A percentile compares a stretch with the other conserved stretches of the same genome.
Evolutionary conservation across 1,140 invertebrate species (phyloP).

Genomic region (Bombus balteatus): DNA sequence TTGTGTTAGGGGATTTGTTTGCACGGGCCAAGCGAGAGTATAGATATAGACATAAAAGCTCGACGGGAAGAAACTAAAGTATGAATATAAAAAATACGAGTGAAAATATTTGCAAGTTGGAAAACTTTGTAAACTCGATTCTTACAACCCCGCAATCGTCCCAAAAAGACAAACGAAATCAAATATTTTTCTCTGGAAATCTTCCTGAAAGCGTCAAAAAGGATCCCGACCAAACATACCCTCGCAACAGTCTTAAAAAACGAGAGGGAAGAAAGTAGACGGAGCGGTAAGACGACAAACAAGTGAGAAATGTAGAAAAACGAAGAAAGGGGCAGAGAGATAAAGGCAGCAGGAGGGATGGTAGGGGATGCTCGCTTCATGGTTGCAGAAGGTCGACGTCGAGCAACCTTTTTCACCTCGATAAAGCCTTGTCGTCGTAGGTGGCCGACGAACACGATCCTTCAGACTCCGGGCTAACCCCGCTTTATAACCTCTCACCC

Average conservation of each 20-base stretch:
- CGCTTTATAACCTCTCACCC: conserved; percentile 78
- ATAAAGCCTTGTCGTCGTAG: conserved; percentile 76
- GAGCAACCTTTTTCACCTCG: conserved; percentile 77
- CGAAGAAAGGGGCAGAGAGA: too few species aligned
- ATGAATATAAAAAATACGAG: too few species aligned
- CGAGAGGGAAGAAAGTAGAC: too few species aligned
- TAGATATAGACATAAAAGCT: neutral
- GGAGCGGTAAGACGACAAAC: neutral
- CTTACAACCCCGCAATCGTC: neutral
- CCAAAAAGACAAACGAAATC: neutral
- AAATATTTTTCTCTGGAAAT: neutral
- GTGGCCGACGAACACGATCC: conserved; percentile 80
- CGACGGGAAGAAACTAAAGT: too few species aligned
- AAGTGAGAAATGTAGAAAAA: conserved; percentile 25
- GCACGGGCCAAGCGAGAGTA: neutral
- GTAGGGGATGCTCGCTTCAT: neutral
- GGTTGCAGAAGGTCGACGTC: conserved; percentile 65
- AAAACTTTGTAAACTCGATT: too few species aligned
- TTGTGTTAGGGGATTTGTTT: neutral
- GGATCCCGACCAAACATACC: neutral
- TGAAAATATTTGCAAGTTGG: too few species aligned
- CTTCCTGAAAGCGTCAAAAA: neutral
- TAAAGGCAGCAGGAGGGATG: neutral
- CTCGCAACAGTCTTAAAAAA: neutral
- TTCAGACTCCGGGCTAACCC: conserved; percentile 77